Evolutionary conservation across 23 tunicate species (phyloP), one percentile per base, ranked within the genome.

Genomic region (Botrylloides violaceus): DNA sequence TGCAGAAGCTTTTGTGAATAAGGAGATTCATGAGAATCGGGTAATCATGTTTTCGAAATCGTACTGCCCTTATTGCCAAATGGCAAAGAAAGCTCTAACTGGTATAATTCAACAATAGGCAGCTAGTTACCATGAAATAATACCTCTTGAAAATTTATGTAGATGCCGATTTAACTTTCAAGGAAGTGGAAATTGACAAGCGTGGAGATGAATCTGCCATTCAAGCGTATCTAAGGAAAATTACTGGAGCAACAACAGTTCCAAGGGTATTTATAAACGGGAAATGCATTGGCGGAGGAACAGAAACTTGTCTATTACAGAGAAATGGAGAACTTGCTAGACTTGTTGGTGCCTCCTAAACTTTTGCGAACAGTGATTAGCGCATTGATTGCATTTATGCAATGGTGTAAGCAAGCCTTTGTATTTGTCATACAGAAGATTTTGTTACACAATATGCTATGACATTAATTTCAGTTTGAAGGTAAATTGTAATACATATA

Each of bases 11-110:
- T 56, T 75, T 58, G 80, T 81, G 19, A 48, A 81, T 3, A 30
- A 65, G 4, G 58, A 56, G 34, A 76, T 87, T 36, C 21, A 35
- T 0, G 49, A 77, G n/a, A 77, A 88, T 24, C 55, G 72, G 33
- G 88, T 88, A 2, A 66, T 88, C 76, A 77, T 88, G 23, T 88
- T 88, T 50, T 88, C 96, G n/a, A 88, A 88, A 60, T 39, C 84
- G 15, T 71, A 55, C 31, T 88, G 96, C 36, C 84, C 84, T 36
- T 88, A 77, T 73, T 88, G 96, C 60, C 65, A 29, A 12, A 88
- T 73, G 84, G 88, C 96, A 34, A 88, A 88, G 50, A 30, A 77
- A 6, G 88, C 84, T 29, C 53, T 88, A 2, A 43, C 39, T 6
- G 80, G 96, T 88, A 59, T 61, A 29, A 59, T 32, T 43, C 53